A percentile compares a stretch with the other conserved stretches of the same genome.
Evolutionary conservation across 2,113 vertebrate genomes (phyloP).

Genomic region (Tauraco erythrolophus): DNA sequence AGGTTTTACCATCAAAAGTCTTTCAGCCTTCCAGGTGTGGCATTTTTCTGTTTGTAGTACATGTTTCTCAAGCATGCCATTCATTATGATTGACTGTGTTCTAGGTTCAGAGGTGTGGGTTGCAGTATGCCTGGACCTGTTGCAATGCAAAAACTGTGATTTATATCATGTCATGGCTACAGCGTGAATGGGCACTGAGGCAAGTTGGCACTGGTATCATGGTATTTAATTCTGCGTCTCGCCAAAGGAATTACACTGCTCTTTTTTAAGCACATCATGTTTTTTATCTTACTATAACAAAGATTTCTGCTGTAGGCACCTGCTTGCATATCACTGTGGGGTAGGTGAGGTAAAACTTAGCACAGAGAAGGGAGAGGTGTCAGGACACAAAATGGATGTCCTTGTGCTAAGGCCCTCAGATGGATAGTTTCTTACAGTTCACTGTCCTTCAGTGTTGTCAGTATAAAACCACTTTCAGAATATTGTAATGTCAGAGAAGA

Average conservation of each 20-base stretch:
- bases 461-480: neutral
- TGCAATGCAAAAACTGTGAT: neutral
- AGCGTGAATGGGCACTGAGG: neutral
- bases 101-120: neutral
- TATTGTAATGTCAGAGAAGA: neutral
- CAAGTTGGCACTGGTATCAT: neutral
- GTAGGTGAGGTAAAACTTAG: neutral
- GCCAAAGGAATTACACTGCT: neutral
- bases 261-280: neutral
- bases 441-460: neutral
- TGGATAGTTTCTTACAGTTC: neutral
- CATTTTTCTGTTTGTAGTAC: neutral
- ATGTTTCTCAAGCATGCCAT: neutral
- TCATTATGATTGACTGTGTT: neutral
- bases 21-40: neutral
- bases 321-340: neutral
- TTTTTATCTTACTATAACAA: neutral
- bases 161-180: neutral
- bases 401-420: neutral
- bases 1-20: neutral
- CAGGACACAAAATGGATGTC: neutral
- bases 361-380: neutral
- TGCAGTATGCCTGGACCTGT: neutral
- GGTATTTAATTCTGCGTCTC: neutral
- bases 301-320: neutral